A percentile compares a stretch with the other conserved stretches of the same genome.
These are phyloP conservation scores for Cydia splendana DNA, from an alignment of 1,140 invertebrate genomes.

Conservation along the genomic window DNA sequence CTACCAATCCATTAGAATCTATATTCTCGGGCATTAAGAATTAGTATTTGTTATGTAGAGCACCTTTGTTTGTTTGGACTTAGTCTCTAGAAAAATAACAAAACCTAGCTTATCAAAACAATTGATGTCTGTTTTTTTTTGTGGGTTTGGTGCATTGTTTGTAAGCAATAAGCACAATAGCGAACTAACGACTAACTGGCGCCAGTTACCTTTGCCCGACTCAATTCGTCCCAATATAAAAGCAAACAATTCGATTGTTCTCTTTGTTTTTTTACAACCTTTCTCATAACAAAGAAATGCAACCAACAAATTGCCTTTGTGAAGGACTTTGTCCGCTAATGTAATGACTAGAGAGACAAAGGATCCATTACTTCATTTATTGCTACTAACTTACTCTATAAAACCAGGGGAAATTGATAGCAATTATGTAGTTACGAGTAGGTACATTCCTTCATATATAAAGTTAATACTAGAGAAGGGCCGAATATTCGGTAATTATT, in stretches of 20 bases:
- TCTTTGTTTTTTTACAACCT: conserved; percentile 14
- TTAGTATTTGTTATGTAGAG: too few relatives aligned
- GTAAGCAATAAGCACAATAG: neutral
- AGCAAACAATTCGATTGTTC: neutral
- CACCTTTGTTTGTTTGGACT: too few relatives aligned
- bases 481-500: too few relatives aligned
- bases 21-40: too few relatives aligned
- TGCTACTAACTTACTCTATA: conserved; percentile 9
- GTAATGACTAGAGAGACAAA: conserved; percentile 29
- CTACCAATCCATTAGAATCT: too few relatives aligned
- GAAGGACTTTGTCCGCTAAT: conserved; percentile 8
- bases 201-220: conserved; percentile 20
- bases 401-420: conserved; percentile 22
- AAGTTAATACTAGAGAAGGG: neutral
- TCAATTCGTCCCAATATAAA: neutral
- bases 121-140: too few relatives aligned
- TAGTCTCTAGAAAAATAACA: too few relatives aligned
- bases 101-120: too few relatives aligned
- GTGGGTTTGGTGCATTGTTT: too few relatives aligned
- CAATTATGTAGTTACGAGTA: conserved; percentile 25
- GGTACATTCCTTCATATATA: neutral
- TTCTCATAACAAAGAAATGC: conserved; percentile 26
- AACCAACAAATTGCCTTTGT: conserved; percentile 12
- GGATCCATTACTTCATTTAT: conserved; percentile 21
- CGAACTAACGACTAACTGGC: neutral